phyloP scores from a whole-genome alignment of 2,797 vertebrate genomes.

The Bufotes viridis region DNA sequence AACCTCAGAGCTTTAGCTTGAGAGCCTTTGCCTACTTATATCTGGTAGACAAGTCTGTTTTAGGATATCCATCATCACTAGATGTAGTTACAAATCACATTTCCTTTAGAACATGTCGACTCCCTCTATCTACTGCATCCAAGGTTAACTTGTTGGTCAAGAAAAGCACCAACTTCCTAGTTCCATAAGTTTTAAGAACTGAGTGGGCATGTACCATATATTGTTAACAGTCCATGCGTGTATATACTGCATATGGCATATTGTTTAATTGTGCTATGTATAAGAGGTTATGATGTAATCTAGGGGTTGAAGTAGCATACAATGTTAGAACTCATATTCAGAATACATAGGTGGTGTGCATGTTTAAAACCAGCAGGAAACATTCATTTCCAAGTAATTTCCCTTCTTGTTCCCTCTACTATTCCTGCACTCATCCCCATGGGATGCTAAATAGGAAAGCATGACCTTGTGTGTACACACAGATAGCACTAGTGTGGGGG shows the following conservation, averaged over 20 bases:
- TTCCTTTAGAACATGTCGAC: no score
- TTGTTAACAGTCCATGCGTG: neutral
- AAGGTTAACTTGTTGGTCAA: neutral
- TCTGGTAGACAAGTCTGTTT: no score
- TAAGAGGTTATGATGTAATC: neutral
- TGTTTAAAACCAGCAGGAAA: slow-evolving; percentile 46
- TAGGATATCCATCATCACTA: no score
- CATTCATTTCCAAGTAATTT: slow-evolving; percentile 57
- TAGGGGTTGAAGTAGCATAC: neutral
- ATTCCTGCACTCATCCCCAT: slow-evolving; percentile 55
- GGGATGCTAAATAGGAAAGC: slow-evolving; percentile 53
- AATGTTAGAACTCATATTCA: neutral
- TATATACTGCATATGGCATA: no score
- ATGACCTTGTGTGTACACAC: slow-evolving; percentile 38
- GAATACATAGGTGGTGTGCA: slow-evolving; percentile 8
- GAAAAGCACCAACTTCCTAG: neutral
- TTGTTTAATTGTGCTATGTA: neutral
- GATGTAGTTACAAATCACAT: no score
- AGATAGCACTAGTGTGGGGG: slow-evolving; percentile 43
- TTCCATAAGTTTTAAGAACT: neutral
- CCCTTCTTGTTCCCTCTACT: slow-evolving; percentile 41
- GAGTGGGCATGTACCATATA: neutral
- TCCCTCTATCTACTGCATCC: neutral
- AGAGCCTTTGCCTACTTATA: no score
- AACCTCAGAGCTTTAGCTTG: no score